Percentiles rank a stretch among this genome's conserved stretches.
Evolutionary conservation across 2,797 vertebrate genomes (phyloP).

Genomic region (Orientallactaga sibirica): DNA sequence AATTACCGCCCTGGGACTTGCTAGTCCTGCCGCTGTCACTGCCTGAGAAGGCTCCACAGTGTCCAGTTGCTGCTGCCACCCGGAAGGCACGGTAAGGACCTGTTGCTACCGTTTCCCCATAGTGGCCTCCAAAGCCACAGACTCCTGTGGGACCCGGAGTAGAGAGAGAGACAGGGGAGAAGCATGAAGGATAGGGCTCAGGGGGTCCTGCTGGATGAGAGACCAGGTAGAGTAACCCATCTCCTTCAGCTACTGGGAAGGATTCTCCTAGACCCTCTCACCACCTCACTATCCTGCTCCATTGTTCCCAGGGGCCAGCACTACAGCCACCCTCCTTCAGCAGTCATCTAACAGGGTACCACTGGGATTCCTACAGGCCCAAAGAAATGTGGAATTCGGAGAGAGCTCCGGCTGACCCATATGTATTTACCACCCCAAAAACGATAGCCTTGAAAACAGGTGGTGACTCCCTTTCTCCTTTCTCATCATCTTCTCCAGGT

Average conservation of each 20-base stretch:
- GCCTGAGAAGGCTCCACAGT: constrained; percentile 90
- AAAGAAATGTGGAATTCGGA: neutral
- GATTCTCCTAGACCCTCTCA: neutral
- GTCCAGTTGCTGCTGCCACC: constrained; percentile 89
- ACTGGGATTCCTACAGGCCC: neutral
- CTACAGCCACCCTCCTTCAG: neutral
- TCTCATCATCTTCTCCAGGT: neutral
- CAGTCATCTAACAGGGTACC: neutral
- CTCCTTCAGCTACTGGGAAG: neutral
- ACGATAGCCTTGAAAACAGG: neutral
- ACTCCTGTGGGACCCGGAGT: constrained; percentile 89
- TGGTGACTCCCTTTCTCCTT: neutral
- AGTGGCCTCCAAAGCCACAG: constrained; percentile 91
- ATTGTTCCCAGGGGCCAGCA: neutral
- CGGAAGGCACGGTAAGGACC: constrained; percentile 91
- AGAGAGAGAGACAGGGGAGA: constrained; percentile 87
- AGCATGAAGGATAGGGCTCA: constrained; percentile 79
- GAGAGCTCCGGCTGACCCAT: neutral
- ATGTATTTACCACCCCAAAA: neutral
- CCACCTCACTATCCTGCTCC: neutral
- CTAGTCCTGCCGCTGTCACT: constrained; percentile 91
- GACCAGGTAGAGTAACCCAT: fast-evolving
- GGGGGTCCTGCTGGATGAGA: constrained; percentile 37
- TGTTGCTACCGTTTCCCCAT: constrained; percentile 91
- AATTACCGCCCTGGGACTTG: constrained; percentile 93